Base-by-base conservation (phyloP, 1,140 invertebrate genomes). In the Telenomus remus region DNA sequence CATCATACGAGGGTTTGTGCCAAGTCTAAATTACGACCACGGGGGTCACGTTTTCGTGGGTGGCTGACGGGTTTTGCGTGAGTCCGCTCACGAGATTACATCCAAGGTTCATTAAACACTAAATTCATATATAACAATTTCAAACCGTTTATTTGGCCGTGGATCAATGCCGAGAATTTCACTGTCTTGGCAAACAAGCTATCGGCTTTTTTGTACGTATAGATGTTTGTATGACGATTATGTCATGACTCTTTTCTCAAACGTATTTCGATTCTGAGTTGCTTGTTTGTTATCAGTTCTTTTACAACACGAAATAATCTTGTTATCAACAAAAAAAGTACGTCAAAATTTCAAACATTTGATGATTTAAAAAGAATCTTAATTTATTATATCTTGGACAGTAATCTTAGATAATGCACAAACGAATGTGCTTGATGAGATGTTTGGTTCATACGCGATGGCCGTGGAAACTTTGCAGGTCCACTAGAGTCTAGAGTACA, bases 81-180 rank as follows among this genome's bases (percentile, higher is more conserved):
- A 64, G 35, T 46, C 39, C 47, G 49, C 49, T 73, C 46, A 60
- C 49, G 61, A 65, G 60, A 73, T 65, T 44, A 16, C 15, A 59
- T 60, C 53, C 71, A 75, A 75, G 71, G 71, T 75, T 68, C 64
- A 75, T 75, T 75, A 68, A 63, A 68, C 71, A 68, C 44, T 75
- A 68, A 66, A 75, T 76, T 70, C 73, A 39, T 54, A n/a, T n/a
- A n/a, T 27, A 27, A 48, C 44, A 35, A 37, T 47, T 51, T 53
- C 43, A 59, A 65, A 27, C 2, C 19, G 50, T 55, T 76, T 69
- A 76, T 27, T 66, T 76, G 65, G 73, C 73, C 51, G 50, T 49
- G 44, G 73, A 76, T 70, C 73, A 76, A 76, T 76, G 73, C 49
- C 73, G 73, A 55, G 50, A 76, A 61, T 76, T 76, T 70, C 55